Evolutionary conservation across 2,888 invertebrate species (phyloP).

Genomic region (Junonia oenone): DNA sequence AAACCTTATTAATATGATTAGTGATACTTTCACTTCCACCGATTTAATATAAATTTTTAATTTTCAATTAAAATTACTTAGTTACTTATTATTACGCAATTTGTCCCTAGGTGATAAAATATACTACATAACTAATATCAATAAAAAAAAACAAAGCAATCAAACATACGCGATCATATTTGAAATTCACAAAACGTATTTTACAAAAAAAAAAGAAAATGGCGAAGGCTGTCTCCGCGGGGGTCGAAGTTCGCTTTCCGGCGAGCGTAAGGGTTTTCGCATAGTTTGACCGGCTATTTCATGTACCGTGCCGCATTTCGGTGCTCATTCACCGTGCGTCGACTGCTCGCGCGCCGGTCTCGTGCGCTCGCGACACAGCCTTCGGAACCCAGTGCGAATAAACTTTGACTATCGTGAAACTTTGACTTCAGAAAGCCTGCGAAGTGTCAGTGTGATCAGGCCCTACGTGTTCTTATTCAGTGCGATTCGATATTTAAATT

Average conservation of each 20-base stretch:
- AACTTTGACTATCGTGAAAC: conserved; percentile 13
- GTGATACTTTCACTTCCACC: neutral
- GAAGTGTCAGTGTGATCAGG: conserved; percentile 46
- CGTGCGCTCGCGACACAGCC: conserved; percentile 45
- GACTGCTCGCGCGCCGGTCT: conserved; percentile 75
- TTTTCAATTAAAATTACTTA: too few species aligned
- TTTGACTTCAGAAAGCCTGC: conserved; percentile 8
- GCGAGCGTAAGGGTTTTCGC: conserved; percentile 74
- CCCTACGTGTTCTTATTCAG: conserved; percentile 46
- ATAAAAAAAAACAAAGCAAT: neutral
- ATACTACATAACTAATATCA: neutral
- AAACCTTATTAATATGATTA: neutral
- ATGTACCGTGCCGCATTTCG: conserved; percentile 76
- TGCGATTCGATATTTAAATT: conserved; percentile 36
- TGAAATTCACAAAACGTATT: neutral
- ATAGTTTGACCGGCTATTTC: conserved; percentile 75
- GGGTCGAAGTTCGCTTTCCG: conserved; percentile 59
- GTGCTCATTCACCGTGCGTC: conserved; percentile 77
- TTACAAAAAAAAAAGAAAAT: neutral
- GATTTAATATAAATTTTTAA: too few species aligned
- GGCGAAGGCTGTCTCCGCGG: conserved; percentile 51
- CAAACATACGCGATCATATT: neutral
- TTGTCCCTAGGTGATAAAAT: neutral
- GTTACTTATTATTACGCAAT: too few species aligned
- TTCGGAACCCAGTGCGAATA: conserved; percentile 32